These are phyloP conservation scores for Calycopis cecrops DNA, from an alignment of 1,140 invertebrate species.

Conservation along the genomic window DNA sequence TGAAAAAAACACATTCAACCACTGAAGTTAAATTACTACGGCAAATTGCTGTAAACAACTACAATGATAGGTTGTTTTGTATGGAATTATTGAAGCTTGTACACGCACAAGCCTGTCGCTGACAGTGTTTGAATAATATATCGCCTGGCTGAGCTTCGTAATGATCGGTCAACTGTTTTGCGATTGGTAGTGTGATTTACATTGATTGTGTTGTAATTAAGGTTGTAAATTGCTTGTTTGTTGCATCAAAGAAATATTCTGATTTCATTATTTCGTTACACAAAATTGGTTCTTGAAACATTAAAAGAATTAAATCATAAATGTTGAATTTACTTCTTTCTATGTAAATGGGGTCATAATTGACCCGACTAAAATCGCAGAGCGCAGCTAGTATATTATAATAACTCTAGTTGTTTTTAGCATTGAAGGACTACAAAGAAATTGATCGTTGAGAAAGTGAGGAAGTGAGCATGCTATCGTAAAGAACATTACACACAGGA, in stretches of 20 bases:
- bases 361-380: too few species aligned
- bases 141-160: slow-evolving; percentile 23
- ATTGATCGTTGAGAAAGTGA: slow-evolving; percentile 10
- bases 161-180: slow-evolving; percentile 23
- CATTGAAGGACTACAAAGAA: slow-evolving; percentile 8
- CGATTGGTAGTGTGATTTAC: slow-evolving; percentile 18
- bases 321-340: too few species aligned
- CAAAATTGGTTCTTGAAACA: too few species aligned
- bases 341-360: too few species aligned
- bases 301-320: too few species aligned
- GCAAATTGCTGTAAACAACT: slow-evolving; percentile 22
- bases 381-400: too few species aligned
- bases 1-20: not conserved
- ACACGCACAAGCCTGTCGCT: slow-evolving; percentile 25
- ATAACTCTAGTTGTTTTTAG: too few species aligned
- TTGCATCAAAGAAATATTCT: not conserved
- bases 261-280: too few species aligned
- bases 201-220: slow-evolving; percentile 15
- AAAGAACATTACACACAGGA: slow-evolving; percentile 26
- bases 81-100: slow-evolving; percentile 32
- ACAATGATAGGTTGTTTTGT: slow-evolving; percentile 29
- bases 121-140: slow-evolving; percentile 37
- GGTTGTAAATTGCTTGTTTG: slow-evolving; percentile 6
- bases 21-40: slow-evolving; percentile 16
- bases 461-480: slow-evolving; percentile 24